Evolutionary conservation across 2,797 vertebrate species (phyloP).

Genomic region (Chaetophractus vellerosus): DNA sequence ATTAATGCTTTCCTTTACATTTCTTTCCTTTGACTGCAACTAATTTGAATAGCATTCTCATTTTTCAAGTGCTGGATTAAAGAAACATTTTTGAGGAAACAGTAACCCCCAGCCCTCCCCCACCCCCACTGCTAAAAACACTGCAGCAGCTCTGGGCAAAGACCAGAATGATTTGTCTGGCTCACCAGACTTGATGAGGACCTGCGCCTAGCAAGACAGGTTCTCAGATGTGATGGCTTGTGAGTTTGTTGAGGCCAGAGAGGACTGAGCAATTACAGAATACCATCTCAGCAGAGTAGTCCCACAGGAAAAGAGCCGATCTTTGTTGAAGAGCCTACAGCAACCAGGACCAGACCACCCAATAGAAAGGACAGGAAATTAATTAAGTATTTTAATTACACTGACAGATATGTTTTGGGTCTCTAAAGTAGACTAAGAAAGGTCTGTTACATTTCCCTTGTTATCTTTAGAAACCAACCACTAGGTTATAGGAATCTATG

Average conservation of each 20-base stretch:
- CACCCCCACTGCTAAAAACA: neutral
- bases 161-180: neutral
- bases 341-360: neutral
- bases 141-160: neutral
- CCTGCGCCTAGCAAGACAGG: neutral
- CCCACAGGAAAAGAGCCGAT: neutral
- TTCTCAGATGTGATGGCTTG: neutral
- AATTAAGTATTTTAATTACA: neutral
- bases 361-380: neutral
- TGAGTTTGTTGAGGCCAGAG: neutral
- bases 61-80: conserved; percentile 10
- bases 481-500: neutral
- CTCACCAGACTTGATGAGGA: neutral
- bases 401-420: neutral
- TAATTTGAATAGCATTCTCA: conserved; percentile 43
- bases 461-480: conserved; percentile 12
- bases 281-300: neutral
- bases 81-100: conserved; percentile 56
- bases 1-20: conserved; percentile 68
- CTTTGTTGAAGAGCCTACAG: neutral
- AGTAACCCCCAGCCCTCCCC: neutral
- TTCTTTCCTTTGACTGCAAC: conserved; percentile 71
- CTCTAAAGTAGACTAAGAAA: neutral
- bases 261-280: neutral
- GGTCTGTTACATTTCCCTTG: neutral